phyloP scores from a whole-genome alignment of 2,797 vertebrate genomes.

The Anisognathus igniventris region DNA sequence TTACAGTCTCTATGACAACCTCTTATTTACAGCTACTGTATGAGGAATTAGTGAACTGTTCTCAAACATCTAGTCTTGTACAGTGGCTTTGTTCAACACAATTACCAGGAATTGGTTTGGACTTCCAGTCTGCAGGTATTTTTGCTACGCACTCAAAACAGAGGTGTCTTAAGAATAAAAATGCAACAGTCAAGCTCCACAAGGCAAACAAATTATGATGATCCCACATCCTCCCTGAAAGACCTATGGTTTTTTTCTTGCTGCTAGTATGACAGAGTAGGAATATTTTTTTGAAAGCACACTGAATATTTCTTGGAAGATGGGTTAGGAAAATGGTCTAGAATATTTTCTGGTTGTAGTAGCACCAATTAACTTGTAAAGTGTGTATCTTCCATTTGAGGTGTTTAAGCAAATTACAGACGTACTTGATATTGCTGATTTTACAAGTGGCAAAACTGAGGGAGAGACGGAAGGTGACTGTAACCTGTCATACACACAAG shows the following conservation, averaged over 20 bases:
- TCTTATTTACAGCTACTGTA: not conserved
- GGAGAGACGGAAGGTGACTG: not conserved
- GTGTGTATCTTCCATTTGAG: not conserved
- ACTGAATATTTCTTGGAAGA: not conserved
- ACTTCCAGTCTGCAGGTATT: not conserved
- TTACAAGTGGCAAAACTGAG: not conserved
- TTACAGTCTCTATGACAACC: not conserved
- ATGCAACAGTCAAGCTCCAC: not conserved
- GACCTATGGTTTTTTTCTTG: not conserved
- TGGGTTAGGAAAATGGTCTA: not conserved
- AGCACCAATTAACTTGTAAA: not conserved
- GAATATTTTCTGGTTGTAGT: not conserved
- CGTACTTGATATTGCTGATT: accelerated
- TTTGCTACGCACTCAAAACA: not conserved
- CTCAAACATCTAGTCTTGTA: not conserved
- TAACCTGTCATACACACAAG: not conserved
- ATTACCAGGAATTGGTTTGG: not conserved
- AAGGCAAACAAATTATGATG: not conserved
- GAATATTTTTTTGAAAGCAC: not conserved
- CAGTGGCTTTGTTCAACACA: not conserved
- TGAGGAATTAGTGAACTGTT: not conserved
- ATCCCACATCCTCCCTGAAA: not conserved
- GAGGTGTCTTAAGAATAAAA: not conserved
- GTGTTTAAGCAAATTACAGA: not conserved
- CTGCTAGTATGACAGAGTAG: not conserved